These are phyloP conservation scores for Megastigmus dorsalis DNA, from an alignment of 2,888 invertebrate genomes.

Conservation along the genomic window DNA sequence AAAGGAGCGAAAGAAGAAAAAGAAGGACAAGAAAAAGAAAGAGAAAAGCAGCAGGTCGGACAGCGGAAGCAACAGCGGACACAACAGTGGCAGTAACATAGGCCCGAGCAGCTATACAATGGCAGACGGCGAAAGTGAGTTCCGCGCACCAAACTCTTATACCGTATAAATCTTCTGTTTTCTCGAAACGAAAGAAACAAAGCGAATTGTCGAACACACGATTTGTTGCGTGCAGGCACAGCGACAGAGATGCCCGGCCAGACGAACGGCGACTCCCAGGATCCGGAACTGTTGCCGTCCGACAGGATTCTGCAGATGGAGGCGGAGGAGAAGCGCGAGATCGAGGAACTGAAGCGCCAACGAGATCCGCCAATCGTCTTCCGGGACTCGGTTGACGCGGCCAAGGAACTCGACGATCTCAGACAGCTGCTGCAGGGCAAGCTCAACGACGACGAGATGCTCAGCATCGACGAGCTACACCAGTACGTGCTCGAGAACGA, in stretches of 20 bases:
- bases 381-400: conserved; percentile 82
- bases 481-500: conserved; percentile 92
- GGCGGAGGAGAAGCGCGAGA: conserved; percentile 80
- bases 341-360: conserved; percentile 82
- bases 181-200: neutral
- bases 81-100: conserved; percentile 64
- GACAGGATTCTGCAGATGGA: conserved; percentile 78
- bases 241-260: conserved; percentile 64
- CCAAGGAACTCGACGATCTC: conserved; percentile 84
- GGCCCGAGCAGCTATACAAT: conserved; percentile 68
- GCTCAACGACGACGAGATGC: conserved; percentile 84
- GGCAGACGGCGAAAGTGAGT: conserved; percentile 69
- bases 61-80: conserved; percentile 68
- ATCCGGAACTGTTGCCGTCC: conserved; percentile 74
- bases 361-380: conserved; percentile 89
- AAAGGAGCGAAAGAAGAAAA: conserved; percentile 84
- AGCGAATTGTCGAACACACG: no score
- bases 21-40: conserved; percentile 80
- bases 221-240: conserved; percentile 56
- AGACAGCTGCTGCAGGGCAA: conserved; percentile 82
- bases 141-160: no score
- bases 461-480: conserved; percentile 87
- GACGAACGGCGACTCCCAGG: conserved; percentile 43
- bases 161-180: neutral
- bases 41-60: conserved; percentile 69